phyloP scores from a whole-genome alignment of 2,797 vertebrate genomes.

The Phaenicophaeus curvirostris region DNA sequence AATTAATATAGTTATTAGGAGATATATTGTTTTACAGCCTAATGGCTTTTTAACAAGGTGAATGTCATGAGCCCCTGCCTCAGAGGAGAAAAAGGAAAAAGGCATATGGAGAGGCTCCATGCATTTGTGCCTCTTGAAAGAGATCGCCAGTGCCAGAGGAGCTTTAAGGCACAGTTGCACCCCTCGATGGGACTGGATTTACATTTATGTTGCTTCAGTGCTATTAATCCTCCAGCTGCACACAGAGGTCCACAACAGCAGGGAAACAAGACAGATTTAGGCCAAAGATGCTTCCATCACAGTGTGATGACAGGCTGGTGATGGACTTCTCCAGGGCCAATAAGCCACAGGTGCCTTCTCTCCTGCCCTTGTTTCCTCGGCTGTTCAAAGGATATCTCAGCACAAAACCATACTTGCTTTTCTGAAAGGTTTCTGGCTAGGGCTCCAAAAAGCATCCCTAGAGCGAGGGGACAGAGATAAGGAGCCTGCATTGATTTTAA shows the following conservation, averaged over 20 bases:
- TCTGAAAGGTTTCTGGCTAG: background rate
- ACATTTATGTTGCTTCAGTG: background rate
- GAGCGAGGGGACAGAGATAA: background rate
- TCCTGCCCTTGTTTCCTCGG: background rate
- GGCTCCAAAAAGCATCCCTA: background rate
- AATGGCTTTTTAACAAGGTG: conserved; percentile 40
- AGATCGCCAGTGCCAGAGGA: background rate
- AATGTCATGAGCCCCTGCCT: conserved; percentile 15
- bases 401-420: background rate
- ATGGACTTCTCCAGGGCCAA: background rate
- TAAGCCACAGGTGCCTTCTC: background rate
- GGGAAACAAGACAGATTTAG: background rate
- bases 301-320: background rate
- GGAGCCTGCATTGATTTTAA: background rate
- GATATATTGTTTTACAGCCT: conserved; percentile 36
- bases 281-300: background rate
- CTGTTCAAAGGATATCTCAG: background rate
- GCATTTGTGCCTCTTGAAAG: background rate
- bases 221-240: background rate
- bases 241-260: background rate
- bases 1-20: conserved; percentile 63
- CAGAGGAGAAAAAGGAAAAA: background rate
- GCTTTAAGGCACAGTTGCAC: background rate
- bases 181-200: background rate
- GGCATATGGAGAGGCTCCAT: background rate